phyloP scores from a whole-genome alignment of 2,797 vertebrate species.

The Leptoclinus maculatus region DNA sequence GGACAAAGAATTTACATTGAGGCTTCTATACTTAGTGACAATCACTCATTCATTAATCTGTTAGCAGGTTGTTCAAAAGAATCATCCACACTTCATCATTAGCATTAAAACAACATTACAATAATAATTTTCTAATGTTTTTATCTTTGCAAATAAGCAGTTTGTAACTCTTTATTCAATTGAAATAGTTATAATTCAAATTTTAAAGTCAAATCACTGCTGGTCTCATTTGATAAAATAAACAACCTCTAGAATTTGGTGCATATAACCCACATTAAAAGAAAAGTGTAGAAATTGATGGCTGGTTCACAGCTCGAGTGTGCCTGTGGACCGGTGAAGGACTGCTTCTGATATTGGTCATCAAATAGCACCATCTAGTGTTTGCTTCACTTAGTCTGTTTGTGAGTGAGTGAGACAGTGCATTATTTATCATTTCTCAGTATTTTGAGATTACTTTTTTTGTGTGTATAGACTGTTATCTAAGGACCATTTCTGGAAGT shows the following conservation, averaged over 20 bases:
- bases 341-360: slow-evolving; percentile 12
- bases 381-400: background rate
- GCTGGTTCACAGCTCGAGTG: background rate
- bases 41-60: background rate
- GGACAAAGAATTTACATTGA: background rate
- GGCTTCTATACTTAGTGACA: background rate
- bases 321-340: background rate
- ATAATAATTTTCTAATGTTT: background rate
- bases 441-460: background rate
- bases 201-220: background rate
- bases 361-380: slow-evolving; percentile 74
- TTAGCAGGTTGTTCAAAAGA: background rate
- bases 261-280: background rate
- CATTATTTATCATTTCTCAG: background rate
- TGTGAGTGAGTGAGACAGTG: background rate
- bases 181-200: background rate
- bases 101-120: background rate
- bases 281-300: background rate
- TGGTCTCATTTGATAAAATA: background rate
- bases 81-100: background rate
- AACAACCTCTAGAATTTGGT: background rate
- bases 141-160: background rate
- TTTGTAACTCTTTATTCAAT: background rate
- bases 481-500: background rate
- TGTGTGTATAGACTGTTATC: background rate